Conservation (phyloP, 2,113 vertebrate genomes). For the Erinaceus europaeus region DNA sequence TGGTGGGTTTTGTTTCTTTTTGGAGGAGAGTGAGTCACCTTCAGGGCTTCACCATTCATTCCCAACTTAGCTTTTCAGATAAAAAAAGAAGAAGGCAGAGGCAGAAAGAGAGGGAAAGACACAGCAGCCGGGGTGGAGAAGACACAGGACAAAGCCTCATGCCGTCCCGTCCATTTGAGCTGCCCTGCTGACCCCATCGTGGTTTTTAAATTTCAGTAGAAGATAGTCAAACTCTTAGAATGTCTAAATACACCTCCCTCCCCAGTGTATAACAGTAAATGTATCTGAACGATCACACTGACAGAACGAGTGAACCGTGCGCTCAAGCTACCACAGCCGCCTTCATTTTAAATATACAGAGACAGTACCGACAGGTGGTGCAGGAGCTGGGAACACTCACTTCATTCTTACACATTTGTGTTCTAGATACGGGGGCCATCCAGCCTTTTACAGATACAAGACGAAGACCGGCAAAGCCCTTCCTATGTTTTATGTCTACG, state of each 20-base stretch:
- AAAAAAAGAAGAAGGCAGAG: too few relatives aligned
- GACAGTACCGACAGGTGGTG: not conserved
- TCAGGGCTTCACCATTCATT: too few relatives aligned
- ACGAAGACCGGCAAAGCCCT: slow-evolving; percentile 88
- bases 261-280: slow-evolving; percentile 46
- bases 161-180: too few relatives aligned
- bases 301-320: not conserved
- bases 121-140: too few relatives aligned
- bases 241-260: slow-evolving; percentile 32
- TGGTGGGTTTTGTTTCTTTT: too few relatives aligned
- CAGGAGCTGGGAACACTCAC: slow-evolving; percentile 55
- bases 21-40: too few relatives aligned
- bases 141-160: too few relatives aligned
- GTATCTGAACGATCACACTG: slow-evolving; percentile 15
- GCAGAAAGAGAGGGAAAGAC: too few relatives aligned
- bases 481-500: slow-evolving; percentile 96
- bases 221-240: not conserved
- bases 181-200: too few relatives aligned
- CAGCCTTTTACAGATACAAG: slow-evolving; percentile 93
- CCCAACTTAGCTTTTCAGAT: too few relatives aligned
- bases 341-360: slow-evolving; percentile 15
- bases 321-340: not conserved
- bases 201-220: slow-evolving; percentile 26
- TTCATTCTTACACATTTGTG: slow-evolving; percentile 53
- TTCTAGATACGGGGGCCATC: slow-evolving; percentile 93